These are phyloP conservation scores for Fringilla coelebs DNA, from an alignment of 2,797 vertebrate species.

Conservation along the genomic window DNA sequence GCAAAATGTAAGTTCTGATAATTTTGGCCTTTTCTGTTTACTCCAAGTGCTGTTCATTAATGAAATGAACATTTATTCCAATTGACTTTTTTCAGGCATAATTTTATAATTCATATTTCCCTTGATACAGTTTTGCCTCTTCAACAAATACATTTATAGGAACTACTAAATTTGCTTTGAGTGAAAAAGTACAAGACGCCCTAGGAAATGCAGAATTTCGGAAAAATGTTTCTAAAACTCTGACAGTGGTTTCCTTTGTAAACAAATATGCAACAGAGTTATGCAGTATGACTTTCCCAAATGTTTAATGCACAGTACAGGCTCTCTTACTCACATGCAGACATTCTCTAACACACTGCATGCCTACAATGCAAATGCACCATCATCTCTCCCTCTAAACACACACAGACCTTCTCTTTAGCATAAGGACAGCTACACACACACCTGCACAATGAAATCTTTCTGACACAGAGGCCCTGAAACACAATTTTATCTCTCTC, in stretches of 20 bases:
- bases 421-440: neutral
- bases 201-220: neutral
- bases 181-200: neutral
- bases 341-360: neutral
- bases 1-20: neutral
- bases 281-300: neutral
- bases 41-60: neutral
- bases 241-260: neutral
- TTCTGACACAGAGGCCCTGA: neutral
- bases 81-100: neutral
- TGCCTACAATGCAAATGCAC: neutral
- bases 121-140: neutral
- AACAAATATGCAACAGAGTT: neutral
- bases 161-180: neutral
- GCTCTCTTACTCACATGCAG: neutral
- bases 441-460: conserved; percentile 22
- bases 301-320: neutral
- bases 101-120: neutral
- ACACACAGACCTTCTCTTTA: neutral
- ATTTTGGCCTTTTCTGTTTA: neutral
- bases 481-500: conserved; percentile 39
- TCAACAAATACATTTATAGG: neutral
- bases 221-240: neutral
- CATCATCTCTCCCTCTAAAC: neutral
- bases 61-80: neutral